Conservation (phyloP, 1,140 invertebrate genomes). For the Mactra quadrangularis region DNA sequence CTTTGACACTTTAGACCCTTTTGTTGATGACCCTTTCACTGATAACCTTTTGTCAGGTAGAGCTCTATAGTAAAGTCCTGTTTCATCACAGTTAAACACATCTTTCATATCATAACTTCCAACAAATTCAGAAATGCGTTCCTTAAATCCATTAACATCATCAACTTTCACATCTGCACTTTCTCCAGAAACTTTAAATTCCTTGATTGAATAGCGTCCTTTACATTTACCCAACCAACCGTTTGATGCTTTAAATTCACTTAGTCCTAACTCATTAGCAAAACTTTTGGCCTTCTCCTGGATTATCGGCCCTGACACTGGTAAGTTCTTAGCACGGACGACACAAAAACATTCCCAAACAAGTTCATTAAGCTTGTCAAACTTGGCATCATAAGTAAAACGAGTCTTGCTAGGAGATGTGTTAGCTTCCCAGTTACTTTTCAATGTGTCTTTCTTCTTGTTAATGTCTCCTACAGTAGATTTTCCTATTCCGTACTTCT, state of each 20-base stretch:
- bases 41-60: slow-evolving; percentile 55
- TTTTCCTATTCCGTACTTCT: slow-evolving; percentile 18
- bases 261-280: background rate
- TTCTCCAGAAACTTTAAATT: slow-evolving; percentile 19
- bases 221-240: slow-evolving; percentile 77
- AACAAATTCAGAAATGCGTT: background rate
- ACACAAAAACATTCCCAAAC: slow-evolving; percentile 14
- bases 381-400: background rate
- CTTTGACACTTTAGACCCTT: slow-evolving; percentile 52
- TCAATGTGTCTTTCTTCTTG: background rate
- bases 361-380: slow-evolving; percentile 5
- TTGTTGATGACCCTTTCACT: slow-evolving; percentile 28
- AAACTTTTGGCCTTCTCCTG: background rate
- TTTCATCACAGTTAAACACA: slow-evolving; percentile 70
- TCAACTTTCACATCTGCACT: background rate
- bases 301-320: slow-evolving; percentile 6
- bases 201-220: slow-evolving; percentile 58
- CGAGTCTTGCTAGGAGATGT: background rate
- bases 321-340: background rate
- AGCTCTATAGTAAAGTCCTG: slow-evolving; percentile 62
- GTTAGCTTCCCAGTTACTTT: slow-evolving; percentile 7
- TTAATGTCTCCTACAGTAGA: slow-evolving; percentile 5
- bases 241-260: slow-evolving; percentile 75
- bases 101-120: background rate
- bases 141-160: background rate